These are phyloP conservation scores for Phoebastria nigripes DNA, from an alignment of 2,797 vertebrate genomes.

Conservation along the genomic window DNA sequence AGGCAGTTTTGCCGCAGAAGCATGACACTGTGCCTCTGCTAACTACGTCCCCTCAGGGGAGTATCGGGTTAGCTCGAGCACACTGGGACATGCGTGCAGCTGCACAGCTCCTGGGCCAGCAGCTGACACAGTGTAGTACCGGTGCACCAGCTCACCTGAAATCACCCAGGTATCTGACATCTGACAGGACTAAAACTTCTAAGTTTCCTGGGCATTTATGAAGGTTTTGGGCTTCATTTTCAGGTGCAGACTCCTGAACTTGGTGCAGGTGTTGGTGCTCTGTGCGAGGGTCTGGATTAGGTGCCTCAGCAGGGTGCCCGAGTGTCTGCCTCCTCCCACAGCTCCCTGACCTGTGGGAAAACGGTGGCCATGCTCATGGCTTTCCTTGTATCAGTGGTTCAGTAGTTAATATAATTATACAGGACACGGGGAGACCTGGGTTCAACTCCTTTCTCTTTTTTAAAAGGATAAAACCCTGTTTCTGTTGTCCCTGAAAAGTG, in stretches of 20 bases:
- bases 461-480: neutral
- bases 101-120: accelerated
- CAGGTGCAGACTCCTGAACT: neutral
- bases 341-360: neutral
- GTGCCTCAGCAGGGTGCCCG: accelerated
- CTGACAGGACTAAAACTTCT: neutral
- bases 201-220: neutral
- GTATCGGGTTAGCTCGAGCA: accelerated
- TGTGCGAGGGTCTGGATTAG: neutral
- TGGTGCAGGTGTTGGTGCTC: neutral
- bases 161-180: neutral
- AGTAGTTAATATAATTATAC: neutral
- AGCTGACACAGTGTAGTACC: accelerated
- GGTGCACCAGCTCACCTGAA: neutral
- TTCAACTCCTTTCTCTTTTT: neutral
- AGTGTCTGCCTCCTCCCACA: neutral
- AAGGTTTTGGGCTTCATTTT: neutral
- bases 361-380: neutral
- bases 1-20: neutral
- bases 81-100: accelerated
- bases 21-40: neutral
- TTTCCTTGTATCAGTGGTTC: neutral
- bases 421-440: neutral
- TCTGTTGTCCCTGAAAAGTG: neutral
- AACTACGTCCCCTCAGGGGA: accelerated